phyloP scores from a whole-genome alignment of 2,888 invertebrate genomes.

The Acronicta alni region DNA sequence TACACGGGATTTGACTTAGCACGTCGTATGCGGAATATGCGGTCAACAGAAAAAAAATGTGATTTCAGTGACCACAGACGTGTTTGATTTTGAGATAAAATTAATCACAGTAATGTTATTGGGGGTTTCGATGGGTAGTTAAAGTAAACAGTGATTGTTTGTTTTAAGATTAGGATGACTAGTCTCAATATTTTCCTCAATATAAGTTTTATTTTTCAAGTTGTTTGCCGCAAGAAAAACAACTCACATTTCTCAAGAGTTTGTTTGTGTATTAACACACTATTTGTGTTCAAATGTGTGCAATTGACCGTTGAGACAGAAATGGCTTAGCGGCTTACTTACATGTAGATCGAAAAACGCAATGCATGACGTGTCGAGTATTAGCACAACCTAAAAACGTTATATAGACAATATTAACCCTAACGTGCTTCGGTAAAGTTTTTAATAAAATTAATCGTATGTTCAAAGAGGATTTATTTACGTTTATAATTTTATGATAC shows the following conservation, averaged over 20 bases:
- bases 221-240: conserved; percentile 29
- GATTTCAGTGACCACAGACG: conserved; percentile 24
- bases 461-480: too few relatives aligned
- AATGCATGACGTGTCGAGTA: neutral
- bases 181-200: conserved; percentile 42
- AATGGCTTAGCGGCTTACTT: conserved; percentile 17
- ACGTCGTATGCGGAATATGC: conserved; percentile 57
- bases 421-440: too few relatives aligned
- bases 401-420: neutral
- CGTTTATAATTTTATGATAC: too few relatives aligned
- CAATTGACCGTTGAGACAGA: conserved; percentile 10
- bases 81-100: conserved; percentile 43
- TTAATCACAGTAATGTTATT: conserved; percentile 39
- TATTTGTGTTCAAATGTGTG: conserved; percentile 21
- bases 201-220: conserved; percentile 31
- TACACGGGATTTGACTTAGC: conserved; percentile 72
- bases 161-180: conserved; percentile 13
- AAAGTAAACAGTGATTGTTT: conserved; percentile 35
- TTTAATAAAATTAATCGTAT: too few relatives aligned
- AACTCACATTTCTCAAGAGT: conserved; percentile 25
- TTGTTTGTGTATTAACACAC: conserved; percentile 14
- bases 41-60: conserved; percentile 54
- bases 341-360: conserved; percentile 11
- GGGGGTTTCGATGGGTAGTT: conserved; percentile 4
- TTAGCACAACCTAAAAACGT: neutral